A percentile compares a stretch with the other conserved stretches of the same genome.
These are phyloP conservation scores for Papilio dardanus DNA, from an alignment of 1,140 invertebrate genomes.

Conservation along the genomic window DNA sequence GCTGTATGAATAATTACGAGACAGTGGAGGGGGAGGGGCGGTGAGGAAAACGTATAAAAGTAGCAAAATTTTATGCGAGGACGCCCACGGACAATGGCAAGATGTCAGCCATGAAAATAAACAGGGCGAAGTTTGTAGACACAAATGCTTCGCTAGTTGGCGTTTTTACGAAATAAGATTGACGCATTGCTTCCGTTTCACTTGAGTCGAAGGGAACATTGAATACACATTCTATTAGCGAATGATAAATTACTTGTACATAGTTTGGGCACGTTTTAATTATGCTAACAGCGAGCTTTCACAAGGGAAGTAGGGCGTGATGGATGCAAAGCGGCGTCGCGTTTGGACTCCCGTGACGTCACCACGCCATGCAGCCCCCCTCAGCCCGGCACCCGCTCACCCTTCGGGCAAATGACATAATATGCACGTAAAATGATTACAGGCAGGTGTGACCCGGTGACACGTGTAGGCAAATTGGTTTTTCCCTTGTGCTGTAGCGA, in stretches of 20 bases:
- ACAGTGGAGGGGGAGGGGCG: background rate
- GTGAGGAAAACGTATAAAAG: slow-evolving; percentile 27
- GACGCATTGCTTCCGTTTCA: slow-evolving; percentile 22
- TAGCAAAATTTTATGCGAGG: slow-evolving; percentile 32
- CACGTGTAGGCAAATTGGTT: slow-evolving; percentile 32
- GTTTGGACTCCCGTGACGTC: slow-evolving; percentile 54
- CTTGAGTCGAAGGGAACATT: slow-evolving; percentile 27
- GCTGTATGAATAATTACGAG: slow-evolving; percentile 27
- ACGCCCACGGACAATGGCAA: slow-evolving; percentile 22
- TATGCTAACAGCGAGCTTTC: slow-evolving; percentile 73
- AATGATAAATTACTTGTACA: slow-evolving; percentile 63
- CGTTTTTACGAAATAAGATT: slow-evolving; percentile 17
- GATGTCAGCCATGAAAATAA: slow-evolving; percentile 32
- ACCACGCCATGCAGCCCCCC: background rate
- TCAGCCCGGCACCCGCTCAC: background rate
- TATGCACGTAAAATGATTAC: slow-evolving; percentile 34
- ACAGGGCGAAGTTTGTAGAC: background rate
- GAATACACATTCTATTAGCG: slow-evolving; percentile 44
- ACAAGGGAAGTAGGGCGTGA: slow-evolving; percentile 70
- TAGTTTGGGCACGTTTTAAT: slow-evolving; percentile 74
- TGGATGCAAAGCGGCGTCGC: slow-evolving; percentile 61
- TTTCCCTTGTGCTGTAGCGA: slow-evolving; percentile 30
- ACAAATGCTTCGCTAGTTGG: slow-evolving; percentile 4
- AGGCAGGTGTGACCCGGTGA: slow-evolving; percentile 35
- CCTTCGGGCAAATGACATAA: slow-evolving; percentile 37